Evolutionary conservation across 2,888 invertebrate species (phyloP).

Genomic region (Nysson spinosus): DNA sequence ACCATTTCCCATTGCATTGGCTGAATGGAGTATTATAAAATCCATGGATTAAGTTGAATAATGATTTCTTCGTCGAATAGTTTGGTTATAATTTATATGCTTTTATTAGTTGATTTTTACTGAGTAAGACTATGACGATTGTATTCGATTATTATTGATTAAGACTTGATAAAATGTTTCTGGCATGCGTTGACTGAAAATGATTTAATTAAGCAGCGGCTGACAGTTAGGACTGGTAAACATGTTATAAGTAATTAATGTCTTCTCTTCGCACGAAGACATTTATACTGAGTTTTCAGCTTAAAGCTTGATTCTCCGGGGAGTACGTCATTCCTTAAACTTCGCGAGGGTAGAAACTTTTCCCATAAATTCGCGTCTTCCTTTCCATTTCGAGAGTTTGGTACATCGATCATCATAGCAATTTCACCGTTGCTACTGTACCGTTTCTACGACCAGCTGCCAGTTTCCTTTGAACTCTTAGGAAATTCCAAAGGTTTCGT

Average conservation of each 20-base stretch:
- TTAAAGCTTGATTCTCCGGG: slow-evolving; percentile 13
- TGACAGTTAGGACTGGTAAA: too few species aligned
- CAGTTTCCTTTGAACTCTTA: slow-evolving; percentile 21
- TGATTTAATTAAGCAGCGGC: too few species aligned
- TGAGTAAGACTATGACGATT: too few species aligned
- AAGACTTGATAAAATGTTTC: too few species aligned
- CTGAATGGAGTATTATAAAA: too few species aligned
- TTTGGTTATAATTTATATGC: too few species aligned
- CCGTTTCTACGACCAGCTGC: slow-evolving; percentile 15
- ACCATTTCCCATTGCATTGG: too few species aligned
- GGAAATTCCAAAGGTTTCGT: slow-evolving; percentile 22
- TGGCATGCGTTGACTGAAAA: too few species aligned
- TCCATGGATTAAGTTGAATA: too few species aligned
- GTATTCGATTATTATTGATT: too few species aligned
- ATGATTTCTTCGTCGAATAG: neutral
- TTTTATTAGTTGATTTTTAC: too few species aligned
- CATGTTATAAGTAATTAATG: slow-evolving; percentile 10
- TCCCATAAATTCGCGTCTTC: slow-evolving; percentile 50
- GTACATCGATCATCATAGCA: slow-evolving; percentile 50
- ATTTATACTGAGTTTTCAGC: slow-evolving; percentile 28
- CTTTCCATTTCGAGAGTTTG: slow-evolving; percentile 24
- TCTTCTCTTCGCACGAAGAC: slow-evolving; percentile 1
- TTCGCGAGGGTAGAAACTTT: slow-evolving; percentile 41
- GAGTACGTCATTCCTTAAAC: slow-evolving; percentile 31
- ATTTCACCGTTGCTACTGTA: slow-evolving; percentile 34